phyloP scores from a whole-genome alignment of 2,113 vertebrate genomes.

The Aptenodytes forsteri region DNA sequence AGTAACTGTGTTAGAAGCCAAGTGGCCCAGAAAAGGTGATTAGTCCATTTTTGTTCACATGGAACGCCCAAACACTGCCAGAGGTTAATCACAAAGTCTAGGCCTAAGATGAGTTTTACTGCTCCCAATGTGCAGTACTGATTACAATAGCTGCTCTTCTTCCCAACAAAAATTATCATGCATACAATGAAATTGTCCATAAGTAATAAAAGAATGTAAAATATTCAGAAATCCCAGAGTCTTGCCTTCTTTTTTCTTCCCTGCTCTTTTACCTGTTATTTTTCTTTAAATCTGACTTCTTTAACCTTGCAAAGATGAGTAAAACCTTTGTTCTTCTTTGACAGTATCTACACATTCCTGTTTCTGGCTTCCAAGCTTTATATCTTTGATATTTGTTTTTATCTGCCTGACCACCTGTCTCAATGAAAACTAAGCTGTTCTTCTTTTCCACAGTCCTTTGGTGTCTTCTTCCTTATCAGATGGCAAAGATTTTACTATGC shows the following conservation, averaged over 20 bases:
- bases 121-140: background rate
- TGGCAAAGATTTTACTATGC: background rate
- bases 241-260: background rate
- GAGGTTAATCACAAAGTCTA: background rate
- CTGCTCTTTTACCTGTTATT: background rate
- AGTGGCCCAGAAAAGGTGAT: background rate
- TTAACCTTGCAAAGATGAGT: background rate
- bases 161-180: background rate
- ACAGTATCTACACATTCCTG: background rate
- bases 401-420: background rate
- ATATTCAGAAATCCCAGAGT: background rate
- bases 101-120: background rate
- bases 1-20: background rate
- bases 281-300: background rate
- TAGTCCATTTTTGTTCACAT: background rate
- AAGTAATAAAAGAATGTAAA: background rate
- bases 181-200: background rate
- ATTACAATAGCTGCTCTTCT: background rate
- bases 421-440: background rate
- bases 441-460: background rate
- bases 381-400: background rate
- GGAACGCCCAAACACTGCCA: background rate
- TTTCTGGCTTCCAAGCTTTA: background rate
- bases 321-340: background rate
- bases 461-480: background rate